These are phyloP conservation scores for Machimus atricapillus DNA, from an alignment of 2,888 invertebrate genomes.

Conservation along the genomic window DNA sequence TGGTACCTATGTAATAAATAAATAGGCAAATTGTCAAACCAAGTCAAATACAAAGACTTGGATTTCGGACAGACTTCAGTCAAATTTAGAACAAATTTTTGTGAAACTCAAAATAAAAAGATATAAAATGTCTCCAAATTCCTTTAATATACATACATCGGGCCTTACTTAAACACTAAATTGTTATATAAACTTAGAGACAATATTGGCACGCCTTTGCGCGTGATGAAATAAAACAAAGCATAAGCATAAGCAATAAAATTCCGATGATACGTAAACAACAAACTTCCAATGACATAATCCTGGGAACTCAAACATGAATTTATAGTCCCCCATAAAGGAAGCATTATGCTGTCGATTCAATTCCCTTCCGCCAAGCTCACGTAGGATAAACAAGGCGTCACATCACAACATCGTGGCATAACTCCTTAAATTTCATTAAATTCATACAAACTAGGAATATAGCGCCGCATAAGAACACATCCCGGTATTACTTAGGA, in stretches of 20 bases:
- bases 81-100: no score
- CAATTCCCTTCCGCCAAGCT: background rate
- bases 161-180: background rate
- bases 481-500: background rate
- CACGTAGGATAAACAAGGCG: background rate
- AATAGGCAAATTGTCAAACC: no score
- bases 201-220: background rate
- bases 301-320: background rate
- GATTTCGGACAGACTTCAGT: no score
- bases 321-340: background rate
- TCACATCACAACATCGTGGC: background rate
- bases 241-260: background rate
- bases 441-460: constrained; percentile 1
- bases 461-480: background rate
- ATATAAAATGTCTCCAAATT: background rate
- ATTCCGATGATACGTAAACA: background rate
- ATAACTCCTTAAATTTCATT: constrained; percentile 21
- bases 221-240: background rate
- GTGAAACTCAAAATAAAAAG: no score
- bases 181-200: background rate
- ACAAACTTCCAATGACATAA: background rate
- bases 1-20: no score
- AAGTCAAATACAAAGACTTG: no score
- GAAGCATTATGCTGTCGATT: background rate
- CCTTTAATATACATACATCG: background rate